Base-by-base conservation (phyloP, 2,888 invertebrate species). In the Chalcis sispes region DNA sequence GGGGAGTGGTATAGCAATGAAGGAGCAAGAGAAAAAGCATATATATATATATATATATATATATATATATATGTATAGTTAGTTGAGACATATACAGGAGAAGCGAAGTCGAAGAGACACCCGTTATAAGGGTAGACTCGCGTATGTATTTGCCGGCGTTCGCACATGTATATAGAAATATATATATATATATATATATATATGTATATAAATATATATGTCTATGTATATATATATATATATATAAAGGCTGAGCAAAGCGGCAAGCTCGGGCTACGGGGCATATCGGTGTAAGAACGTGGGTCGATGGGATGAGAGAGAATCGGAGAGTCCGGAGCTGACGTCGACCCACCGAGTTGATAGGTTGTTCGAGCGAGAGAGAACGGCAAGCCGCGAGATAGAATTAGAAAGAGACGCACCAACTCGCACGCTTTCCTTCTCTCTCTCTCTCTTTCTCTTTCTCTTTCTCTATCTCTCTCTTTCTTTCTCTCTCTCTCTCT, bases 301-400 rank as follows among this genome's bases (percentile, higher is more conserved):
- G 20, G 85, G 86, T 85, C 85, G 86, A 86, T 87, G 87, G 88
- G 86, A 87, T 87, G 87, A 85, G 87, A 84, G 87, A 87, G 86
- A 2, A 8, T 8, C 3, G 32, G 3, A 82, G 81, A 82, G 86
- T 87, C 88, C 88, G 86, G 85, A 82, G 79, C 85, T 80, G 65
- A 80, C 88, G 88, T 88, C 86, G 85, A 88, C 84, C 88, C 85
- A 83, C 88, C 87, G 87, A 88, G 88, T 88, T 86, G 85, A 86
- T 86, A 85, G 85, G 85, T 86, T 86, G 85, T 85, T 87, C 83
- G 83, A 84, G 84, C 83, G 81, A 83, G 73, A 75, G 79, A 75
- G 82, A 82, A 79, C 80, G 83, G 74, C 70, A 79, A 81, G 80
- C 80, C 80, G 81, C 82, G 80, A 81, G 81, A 81, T 87, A 88